Conservation (phyloP, 2,797 vertebrate species). For the Nannoperca australis region DNA sequence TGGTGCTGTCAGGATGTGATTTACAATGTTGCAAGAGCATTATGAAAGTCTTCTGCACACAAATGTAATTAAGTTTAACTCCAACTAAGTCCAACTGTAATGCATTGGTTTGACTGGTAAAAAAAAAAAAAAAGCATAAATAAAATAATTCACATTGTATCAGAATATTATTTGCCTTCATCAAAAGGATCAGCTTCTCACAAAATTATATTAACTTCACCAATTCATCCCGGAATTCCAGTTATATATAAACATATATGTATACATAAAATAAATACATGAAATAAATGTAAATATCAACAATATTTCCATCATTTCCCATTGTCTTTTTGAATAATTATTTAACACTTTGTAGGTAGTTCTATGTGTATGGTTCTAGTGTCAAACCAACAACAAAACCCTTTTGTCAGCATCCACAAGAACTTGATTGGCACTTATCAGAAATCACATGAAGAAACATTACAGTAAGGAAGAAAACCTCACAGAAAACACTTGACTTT, state of each 20-base stretch:
- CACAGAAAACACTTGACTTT: constrained; percentile 34
- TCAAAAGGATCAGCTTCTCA: no score
- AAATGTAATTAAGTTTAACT: not conserved
- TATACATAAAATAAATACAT: not conserved
- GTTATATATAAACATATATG: no score
- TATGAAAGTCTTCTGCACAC: not conserved
- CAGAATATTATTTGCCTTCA: not conserved
- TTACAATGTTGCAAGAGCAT: not conserved
- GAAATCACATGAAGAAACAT: constrained; percentile 43
- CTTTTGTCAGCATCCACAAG: not conserved
- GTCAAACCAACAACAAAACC: constrained; percentile 20
- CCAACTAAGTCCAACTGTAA: not conserved
- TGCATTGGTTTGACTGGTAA: not conserved
- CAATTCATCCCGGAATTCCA: no score
- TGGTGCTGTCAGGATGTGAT: not conserved
- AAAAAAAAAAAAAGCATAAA: no score
- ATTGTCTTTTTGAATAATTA: not conserved
- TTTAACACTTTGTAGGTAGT: not conserved
- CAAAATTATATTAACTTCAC: no score
- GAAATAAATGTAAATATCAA: not conserved
- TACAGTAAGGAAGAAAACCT: constrained; percentile 3
- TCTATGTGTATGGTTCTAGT: not conserved
- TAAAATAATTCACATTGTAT: no score
- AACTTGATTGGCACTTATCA: constrained; percentile 33
- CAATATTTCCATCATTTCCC: not conserved